Evolutionary conservation across 2,888 invertebrate species (phyloP), one percentile per base, ranked within the genome.

Genomic region (Eupeodes latifasciatus): DNA sequence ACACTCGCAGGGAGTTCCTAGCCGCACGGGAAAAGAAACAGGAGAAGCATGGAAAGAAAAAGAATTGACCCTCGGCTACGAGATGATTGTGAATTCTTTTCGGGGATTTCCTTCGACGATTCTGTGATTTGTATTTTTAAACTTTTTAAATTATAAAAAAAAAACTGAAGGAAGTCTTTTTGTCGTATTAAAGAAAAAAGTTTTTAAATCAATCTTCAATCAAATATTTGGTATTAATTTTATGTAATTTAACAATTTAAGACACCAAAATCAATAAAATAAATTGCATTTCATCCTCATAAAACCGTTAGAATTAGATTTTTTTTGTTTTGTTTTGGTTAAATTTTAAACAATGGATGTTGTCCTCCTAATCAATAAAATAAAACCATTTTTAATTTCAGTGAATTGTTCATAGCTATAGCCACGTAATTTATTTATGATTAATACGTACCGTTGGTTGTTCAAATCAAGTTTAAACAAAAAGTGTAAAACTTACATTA

Each of bases 1-100:
- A 96, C 5, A 96, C 96, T 87, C 94, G 97, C 66, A 96, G 97
- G 90, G 98, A 98, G 92, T 98, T 97, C 93, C 94, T 97, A 90
- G 95, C 96, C 62, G 95, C 96, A 71, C 96, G 96, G 92, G 97
- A 97, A 91, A 92, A 93, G 40, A 93, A 93, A 86, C 89, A 90
- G 89, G 93, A 92, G 83, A 92, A 92, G 53, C 91, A 89, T 59
- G 91, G 91, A 81, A 90, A 91, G 5, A 93, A 93, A 80, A 92
- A 92, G 66, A 81, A 88, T 62, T 88, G 78, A 85, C 71, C 12
- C 74, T 78, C 77, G 27, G 27, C 27, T 1, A 27, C 27, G 16
- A 55, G 44, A 47, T 77, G 74, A 57, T 74, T 74, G 62, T 74
- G 59, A 72, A 72, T 59, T 47, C 27, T 72, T 69, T 81, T 78